These are phyloP conservation scores for Vulpes lagopus DNA, from an alignment of 2,113 vertebrate genomes.

Conservation along the genomic window DNA sequence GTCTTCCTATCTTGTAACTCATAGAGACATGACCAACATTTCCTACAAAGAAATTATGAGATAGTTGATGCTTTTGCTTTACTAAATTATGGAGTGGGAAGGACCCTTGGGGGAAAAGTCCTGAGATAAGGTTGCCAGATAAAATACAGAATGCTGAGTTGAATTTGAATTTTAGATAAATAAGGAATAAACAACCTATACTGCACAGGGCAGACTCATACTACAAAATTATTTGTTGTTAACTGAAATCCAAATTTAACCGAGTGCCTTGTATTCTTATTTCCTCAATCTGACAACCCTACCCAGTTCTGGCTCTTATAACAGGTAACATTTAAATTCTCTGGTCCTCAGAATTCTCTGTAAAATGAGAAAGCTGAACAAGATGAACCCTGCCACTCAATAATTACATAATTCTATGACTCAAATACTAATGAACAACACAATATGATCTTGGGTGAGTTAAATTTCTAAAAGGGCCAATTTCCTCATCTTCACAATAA, in stretches of 20 bases:
- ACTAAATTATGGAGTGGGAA: not conserved
- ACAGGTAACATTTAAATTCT: not conserved
- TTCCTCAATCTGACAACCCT: not conserved
- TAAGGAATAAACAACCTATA: not conserved
- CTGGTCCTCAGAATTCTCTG: not conserved
- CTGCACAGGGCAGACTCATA: not conserved
- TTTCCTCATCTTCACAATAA: constrained; percentile 57
- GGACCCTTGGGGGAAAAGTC: not conserved
- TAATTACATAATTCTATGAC: constrained; percentile 32
- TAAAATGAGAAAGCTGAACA: constrained; percentile 16
- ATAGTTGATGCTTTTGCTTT: not conserved
- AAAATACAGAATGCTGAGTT: not conserved
- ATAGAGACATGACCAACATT: not conserved
- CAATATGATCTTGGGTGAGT: not conserved
- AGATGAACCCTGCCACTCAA: not conserved
- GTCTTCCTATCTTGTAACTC: not conserved
- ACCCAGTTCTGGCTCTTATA: not conserved
- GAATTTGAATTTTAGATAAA: constrained; percentile 31
- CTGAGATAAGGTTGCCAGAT: not conserved
- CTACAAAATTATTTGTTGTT: not conserved
- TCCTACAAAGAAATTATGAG: not conserved
- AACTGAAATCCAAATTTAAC: constrained; percentile 25
- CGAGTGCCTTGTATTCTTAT: not conserved
- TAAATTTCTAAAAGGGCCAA: constrained; percentile 14
- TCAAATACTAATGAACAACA: constrained; percentile 36